Evolutionary conservation across 2,113 vertebrate species (phyloP).

Genomic region (Elephas maximus): DNA sequence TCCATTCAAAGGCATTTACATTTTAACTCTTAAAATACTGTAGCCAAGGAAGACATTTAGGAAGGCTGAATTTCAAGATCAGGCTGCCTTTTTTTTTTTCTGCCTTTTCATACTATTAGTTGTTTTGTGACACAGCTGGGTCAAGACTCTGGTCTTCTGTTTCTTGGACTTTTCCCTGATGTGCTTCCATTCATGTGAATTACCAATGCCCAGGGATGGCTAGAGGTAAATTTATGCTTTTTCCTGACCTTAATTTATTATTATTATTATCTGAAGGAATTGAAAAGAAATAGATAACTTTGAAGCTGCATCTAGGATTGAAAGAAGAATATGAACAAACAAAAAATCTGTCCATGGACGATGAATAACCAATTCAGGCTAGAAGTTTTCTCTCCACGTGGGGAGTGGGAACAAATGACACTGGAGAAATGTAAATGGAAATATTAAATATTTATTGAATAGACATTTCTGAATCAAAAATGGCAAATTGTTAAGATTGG

Average conservation of each 20-base stretch:
- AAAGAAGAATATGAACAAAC: not conserved
- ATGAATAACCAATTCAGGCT: not conserved
- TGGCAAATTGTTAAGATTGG: not conserved
- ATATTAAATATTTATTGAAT: not conserved
- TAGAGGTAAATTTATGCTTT: not conserved
- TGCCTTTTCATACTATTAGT: rapidly evolving
- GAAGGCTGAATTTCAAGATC: not conserved
- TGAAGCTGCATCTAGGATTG: not conserved
- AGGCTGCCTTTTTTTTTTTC: rapidly evolving
- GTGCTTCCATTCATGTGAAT: not conserved
- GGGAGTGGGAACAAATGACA: not conserved
- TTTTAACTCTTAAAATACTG: not conserved
- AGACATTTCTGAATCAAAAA: slow-evolving; percentile 1
- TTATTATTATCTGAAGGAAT: not conserved
- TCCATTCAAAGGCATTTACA: not conserved
- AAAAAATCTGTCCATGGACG: not conserved
- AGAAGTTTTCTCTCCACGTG: not conserved
- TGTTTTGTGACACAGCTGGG: not conserved
- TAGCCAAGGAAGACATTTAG: not conserved
- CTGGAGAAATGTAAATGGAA: not conserved
- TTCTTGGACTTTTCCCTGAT: not conserved
- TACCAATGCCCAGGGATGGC: not conserved
- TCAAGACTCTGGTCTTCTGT: not conserved
- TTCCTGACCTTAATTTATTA: not conserved
- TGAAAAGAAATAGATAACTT: not conserved